Conservation (phyloP, 64 coral and sea anemone genomes). For the Cladopsammia gracilis region DNA sequence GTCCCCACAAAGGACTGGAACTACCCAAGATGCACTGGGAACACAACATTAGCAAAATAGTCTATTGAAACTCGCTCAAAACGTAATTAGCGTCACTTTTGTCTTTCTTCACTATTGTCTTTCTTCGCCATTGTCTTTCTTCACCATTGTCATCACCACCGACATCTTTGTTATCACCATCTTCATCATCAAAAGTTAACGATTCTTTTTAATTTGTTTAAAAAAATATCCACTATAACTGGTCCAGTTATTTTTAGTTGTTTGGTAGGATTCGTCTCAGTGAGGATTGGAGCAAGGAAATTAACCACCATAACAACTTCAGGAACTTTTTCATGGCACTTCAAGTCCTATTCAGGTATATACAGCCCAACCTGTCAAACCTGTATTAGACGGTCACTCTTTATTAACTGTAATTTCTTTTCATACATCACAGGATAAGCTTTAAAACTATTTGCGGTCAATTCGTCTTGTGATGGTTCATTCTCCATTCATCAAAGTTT, state of each 20-base stretch:
- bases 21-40: too few relatives aligned
- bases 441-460: too few relatives aligned
- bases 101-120: neutral
- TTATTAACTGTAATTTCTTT: too few relatives aligned
- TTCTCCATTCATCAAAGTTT: too few relatives aligned
- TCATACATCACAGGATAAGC: too few relatives aligned
- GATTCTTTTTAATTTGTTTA: too few relatives aligned
- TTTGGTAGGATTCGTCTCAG: slow-evolving; percentile 86
- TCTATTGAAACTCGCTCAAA: too few relatives aligned
- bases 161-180: neutral
- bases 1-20: too few relatives aligned
- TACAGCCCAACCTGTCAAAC: neutral
- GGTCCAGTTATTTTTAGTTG: slow-evolving; percentile 51
- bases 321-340: slow-evolving; percentile 88
- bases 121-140: neutral
- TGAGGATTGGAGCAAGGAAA: slow-evolving; percentile 82
- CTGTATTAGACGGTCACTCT: too few relatives aligned
- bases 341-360: slow-evolving; percentile 94
- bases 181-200: neutral
- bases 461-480: too few relatives aligned
- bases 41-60: too few relatives aligned
- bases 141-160: neutral
- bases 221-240: neutral
- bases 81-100: neutral
- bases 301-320: slow-evolving; percentile 96